Percentiles rank a stretch among this genome's conserved stretches.
Conservation (phyloP, 2,797 vertebrate genomes). For the Hybognathus amarus region DNA sequence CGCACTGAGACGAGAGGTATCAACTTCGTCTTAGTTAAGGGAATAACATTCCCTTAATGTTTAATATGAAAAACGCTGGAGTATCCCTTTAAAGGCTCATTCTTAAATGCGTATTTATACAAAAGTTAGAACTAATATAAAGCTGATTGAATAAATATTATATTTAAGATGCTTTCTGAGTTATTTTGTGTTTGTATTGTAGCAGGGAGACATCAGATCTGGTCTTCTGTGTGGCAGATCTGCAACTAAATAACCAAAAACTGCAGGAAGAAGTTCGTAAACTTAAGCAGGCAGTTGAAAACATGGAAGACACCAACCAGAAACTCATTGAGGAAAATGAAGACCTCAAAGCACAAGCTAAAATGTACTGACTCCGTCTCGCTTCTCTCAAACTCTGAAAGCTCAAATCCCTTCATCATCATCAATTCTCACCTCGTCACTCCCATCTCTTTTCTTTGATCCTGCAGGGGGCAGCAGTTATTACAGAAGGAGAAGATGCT, state of each 20-base stretch:
- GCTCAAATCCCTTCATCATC: not conserved
- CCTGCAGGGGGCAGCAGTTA: conserved; percentile 82
- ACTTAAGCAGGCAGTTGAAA: conserved; percentile 82
- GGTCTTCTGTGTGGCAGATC: conserved; percentile 84
- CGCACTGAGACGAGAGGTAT: too few relatives aligned
- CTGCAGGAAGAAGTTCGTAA: conserved; percentile 86
- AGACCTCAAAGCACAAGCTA: conserved; percentile 76
- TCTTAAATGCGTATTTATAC: not conserved
- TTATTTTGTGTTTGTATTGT: conserved; percentile 56
- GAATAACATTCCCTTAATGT: too few relatives aligned
- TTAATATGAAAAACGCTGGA: too few relatives aligned
- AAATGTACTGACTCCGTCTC: conserved; percentile 71
- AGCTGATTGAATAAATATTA: not conserved
- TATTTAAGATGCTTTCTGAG: not conserved
- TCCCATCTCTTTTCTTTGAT: not conserved
- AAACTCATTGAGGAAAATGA: conserved; percentile 84
- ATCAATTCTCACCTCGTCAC: not conserved
- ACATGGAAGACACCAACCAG: conserved; percentile 84
- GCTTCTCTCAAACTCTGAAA: not conserved
- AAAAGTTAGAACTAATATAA: not conserved
- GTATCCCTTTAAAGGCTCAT: not conserved
- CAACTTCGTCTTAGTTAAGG: too few relatives aligned
- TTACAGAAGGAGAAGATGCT: conserved; percentile 82
- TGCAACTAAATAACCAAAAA: conserved; percentile 88
- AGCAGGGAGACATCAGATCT: conserved; percentile 89